Base-by-base conservation (phyloP, 2,888 invertebrate genomes). In the Hyposoter dolosus region DNA sequence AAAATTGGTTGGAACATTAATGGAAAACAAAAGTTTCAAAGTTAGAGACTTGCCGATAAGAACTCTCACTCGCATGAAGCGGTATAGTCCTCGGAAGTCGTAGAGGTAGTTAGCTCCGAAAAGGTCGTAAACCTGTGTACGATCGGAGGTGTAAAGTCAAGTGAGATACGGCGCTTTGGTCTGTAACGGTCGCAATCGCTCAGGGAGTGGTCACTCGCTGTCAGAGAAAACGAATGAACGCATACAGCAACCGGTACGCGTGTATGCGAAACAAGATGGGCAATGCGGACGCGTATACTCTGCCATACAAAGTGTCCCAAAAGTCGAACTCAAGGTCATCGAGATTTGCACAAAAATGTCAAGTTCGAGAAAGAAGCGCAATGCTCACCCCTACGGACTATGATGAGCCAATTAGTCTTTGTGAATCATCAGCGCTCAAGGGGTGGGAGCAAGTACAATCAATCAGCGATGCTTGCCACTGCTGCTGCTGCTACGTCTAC, bases 181-280 rank as follows among this genome's bases (percentile, higher is more conserved):
- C 19, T 28, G 23, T 60, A 65, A 47, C 32, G 45, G 60, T 32
- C 47, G 43, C 45, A 23, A 69, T 79, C 60, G 69, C 71, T 45
- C 17, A 74, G 86, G 86, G 86, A 84, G 84, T 79, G 78, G 85
- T 87, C 84, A 80, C 82, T 53, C 74, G 72, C 83, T 81, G 84
- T 77, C 84, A 77, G 53, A 10, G 35, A 71, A 32, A 40, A 50
- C 60, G 78, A 78, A 78, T 45, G 65, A 63, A 81, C 81, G 77
- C 23, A 56, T 43, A 56, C 12, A 32, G 35, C n/a, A 47, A 53
- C 17, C 10, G 40, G 76, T 40, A 47, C 32, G 43, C 12, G 5
- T 56, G 12, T 6, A 19, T 60, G 45, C 63, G 28, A n/a, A 28
- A n/a, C 60, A 71, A 75, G 66, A 69, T 53, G 72, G 71, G 40